Percentiles rank a stretch among this genome's conserved stretches.
These are phyloP conservation scores for Mylabris sibirica DNA, from an alignment of 2,888 invertebrate species.

Conservation along the genomic window DNA sequence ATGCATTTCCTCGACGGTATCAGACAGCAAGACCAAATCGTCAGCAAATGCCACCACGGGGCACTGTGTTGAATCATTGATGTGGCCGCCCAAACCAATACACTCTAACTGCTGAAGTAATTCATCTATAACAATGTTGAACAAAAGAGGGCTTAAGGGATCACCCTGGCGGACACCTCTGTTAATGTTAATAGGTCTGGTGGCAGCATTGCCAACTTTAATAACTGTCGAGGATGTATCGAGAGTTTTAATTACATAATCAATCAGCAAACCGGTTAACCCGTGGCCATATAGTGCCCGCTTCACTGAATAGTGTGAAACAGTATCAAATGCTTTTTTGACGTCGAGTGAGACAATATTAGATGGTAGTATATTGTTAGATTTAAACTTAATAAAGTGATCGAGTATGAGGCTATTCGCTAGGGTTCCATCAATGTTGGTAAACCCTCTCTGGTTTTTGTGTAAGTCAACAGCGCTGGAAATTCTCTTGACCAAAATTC, in stretches of 20 bases:
- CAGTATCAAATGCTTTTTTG: slow-evolving; percentile 59
- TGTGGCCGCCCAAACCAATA: background rate
- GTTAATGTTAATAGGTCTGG: slow-evolving; percentile 30
- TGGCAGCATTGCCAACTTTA: slow-evolving; percentile 21
- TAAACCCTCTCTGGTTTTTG: background rate
- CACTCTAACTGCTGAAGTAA: slow-evolving; percentile 24
- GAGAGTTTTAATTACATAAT: slow-evolving; percentile 41
- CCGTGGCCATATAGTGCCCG: slow-evolving; percentile 19
- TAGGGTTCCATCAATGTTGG: background rate
- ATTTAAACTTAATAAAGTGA: slow-evolving; percentile 39
- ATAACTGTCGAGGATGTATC: slow-evolving; percentile 38
- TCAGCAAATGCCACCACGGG: slow-evolving; percentile 39
- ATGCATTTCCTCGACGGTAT: slow-evolving; percentile 18
- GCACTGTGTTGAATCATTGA: background rate
- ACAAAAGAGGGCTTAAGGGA: slow-evolving; percentile 50
- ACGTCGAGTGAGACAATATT: slow-evolving; percentile 52
- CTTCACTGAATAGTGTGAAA: slow-evolving; percentile 15
- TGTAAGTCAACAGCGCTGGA: background rate
- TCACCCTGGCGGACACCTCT: slow-evolving; percentile 59
- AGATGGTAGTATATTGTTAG: slow-evolving; percentile 9
- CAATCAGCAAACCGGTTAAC: background rate
- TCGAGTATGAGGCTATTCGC: background rate
- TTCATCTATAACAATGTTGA: slow-evolving; percentile 48
- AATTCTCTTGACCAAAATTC: background rate
- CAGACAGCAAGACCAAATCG: slow-evolving; percentile 35